phyloP scores from a whole-genome alignment of 2,797 vertebrate genomes.

The Hirundo rustica region DNA sequence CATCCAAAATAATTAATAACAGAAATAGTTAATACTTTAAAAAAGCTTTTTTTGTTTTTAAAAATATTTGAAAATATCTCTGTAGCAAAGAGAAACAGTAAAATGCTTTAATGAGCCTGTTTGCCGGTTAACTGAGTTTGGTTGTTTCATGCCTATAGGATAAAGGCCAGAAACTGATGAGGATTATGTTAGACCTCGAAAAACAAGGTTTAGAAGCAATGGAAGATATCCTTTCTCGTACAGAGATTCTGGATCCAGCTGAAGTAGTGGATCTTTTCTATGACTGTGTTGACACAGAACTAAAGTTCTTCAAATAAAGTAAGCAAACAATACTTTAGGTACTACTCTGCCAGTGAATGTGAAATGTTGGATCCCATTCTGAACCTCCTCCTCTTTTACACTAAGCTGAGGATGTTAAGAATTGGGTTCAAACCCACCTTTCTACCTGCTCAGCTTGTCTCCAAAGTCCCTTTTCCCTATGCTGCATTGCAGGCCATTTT shows the following conservation, averaged over 20 bases:
- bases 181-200: conserved; percentile 80
- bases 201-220: conserved; percentile 83
- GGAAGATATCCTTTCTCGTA: conserved; percentile 78
- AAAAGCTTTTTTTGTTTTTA: not conserved
- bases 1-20: not conserved
- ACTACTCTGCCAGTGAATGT: not conserved
- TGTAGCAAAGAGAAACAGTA: not conserved
- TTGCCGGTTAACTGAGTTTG: conserved; percentile 8
- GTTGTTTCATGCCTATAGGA: conserved; percentile 64
- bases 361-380: not conserved
- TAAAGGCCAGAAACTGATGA: conserved; percentile 75
- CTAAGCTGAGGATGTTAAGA: not conserved
- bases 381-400: not conserved
- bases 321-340: conserved; percentile 51
- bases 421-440: not conserved
- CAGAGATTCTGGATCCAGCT: conserved; percentile 70
- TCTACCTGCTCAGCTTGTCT: not conserved
- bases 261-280: conserved; percentile 85
- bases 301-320: conserved; percentile 85
- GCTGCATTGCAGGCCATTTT: not conserved
- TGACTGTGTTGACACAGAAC: conserved; percentile 84
- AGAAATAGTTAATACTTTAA: not conserved
- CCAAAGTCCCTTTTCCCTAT: not conserved
- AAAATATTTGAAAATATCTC: not conserved
- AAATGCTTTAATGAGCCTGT: not conserved